Evolutionary conservation across 2,113 vertebrate genomes (phyloP), one percentile per base, ranked within the genome.

Genomic region (Erythrocercus mccallii): DNA sequence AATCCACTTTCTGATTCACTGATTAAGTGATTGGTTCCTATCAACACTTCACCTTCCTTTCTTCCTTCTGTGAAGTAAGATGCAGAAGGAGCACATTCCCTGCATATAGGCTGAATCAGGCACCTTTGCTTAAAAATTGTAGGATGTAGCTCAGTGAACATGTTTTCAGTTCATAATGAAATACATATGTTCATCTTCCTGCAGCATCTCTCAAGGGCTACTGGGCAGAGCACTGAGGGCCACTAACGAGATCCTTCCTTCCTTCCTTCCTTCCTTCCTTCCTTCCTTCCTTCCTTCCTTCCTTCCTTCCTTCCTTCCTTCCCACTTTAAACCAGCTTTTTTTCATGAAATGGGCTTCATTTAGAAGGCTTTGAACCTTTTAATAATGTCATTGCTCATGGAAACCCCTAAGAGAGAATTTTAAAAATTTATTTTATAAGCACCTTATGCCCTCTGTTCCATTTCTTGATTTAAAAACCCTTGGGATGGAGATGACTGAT

Each of bases 121-220:
- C 40, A 84, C 22, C 56, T 73, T 54, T 89, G 66, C 80, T 86
- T 78, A 73, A 88, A 83, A 88, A 30, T 9, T 45, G 30, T 42
- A 40, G 50, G 50, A 53, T 68, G 61, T 82, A 77, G 50, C 45
- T 93, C 57, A 73, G 66, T 0, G 4, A 88, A 62, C 25, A 50
- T 0, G 0, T 78, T 93, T 91, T 73, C 47, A 60, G 56, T 68
- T 81, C 47, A 6, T 88, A 78, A 86, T 94, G 68, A 94, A 93
- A 92, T 74, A 70, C 88, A 48, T 66, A 31, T 56, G 76, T 88
- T 95, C 88, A 72, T 94, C 81, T 82, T 86, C 57, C 21, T 81
- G 80, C 64, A 91, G 72, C 44, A 48, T 93, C 82, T 94, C 79
- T 88, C 68, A 72, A 81, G 76, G 53, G 58, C 88, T 95, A 62